Evolutionary conservation across 1,140 invertebrate genomes (phyloP).

Genomic region (Druon quercuslanigerum): DNA sequence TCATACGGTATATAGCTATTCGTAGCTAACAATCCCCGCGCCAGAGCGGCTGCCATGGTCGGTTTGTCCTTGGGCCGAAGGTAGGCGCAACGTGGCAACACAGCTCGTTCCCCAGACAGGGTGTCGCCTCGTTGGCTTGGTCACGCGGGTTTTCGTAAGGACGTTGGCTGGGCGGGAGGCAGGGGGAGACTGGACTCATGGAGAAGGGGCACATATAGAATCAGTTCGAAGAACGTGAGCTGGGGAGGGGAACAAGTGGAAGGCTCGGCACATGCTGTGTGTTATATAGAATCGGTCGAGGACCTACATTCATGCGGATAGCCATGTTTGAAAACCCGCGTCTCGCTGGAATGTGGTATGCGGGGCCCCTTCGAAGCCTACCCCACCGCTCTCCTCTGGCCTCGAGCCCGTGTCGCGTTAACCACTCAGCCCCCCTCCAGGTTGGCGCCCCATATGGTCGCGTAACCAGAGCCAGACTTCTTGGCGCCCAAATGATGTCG

Average conservation of each 20-base stretch:
- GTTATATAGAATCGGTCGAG: slow-evolving; percentile 67
- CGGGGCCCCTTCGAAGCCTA: slow-evolving; percentile 44
- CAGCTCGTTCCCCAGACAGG: slow-evolving; percentile 82
- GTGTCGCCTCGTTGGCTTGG: slow-evolving; percentile 87
- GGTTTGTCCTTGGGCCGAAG: slow-evolving; percentile 74
- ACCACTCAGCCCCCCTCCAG: slow-evolving; percentile 40
- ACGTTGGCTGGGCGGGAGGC: slow-evolving; percentile 41
- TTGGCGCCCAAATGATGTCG: slow-evolving; percentile 73
- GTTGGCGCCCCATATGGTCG: slow-evolving; percentile 75
- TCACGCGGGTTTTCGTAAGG: slow-evolving; percentile 79
- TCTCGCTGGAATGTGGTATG: slow-evolving; percentile 71
- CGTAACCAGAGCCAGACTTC: slow-evolving; percentile 76
- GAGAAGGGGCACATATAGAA: slow-evolving; percentile 45
- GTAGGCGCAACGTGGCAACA: slow-evolving; percentile 79
- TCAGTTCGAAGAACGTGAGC: slow-evolving; percentile 45
- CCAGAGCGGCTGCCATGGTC: slow-evolving; percentile 71
- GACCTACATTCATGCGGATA: slow-evolving; percentile 74
- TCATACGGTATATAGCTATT: no score
- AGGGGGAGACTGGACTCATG: slow-evolving; percentile 37
- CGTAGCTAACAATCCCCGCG: slow-evolving; percentile 61
- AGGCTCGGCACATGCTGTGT: slow-evolving; percentile 53
- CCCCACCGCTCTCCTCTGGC: slow-evolving; percentile 43
- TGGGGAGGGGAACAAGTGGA: slow-evolving; percentile 48
- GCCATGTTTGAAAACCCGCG: slow-evolving; percentile 73
- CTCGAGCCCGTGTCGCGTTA: slow-evolving; percentile 47